These are phyloP conservation scores for Enteromius mattozi DNA, from an alignment of 2,797 vertebrate genomes.

Conservation along the genomic window DNA sequence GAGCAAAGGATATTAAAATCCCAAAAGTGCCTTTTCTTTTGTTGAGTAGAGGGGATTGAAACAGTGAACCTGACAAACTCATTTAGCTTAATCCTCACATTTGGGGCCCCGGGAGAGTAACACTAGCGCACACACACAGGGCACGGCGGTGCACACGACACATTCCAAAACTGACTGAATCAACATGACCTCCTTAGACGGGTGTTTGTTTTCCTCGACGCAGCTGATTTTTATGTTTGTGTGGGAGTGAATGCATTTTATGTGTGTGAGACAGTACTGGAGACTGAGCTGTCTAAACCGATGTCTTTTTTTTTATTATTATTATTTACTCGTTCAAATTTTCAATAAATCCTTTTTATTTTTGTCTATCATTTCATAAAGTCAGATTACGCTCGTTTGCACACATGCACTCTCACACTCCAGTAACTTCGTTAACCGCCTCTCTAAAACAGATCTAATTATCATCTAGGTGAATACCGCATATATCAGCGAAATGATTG, in stretches of 20 bases:
- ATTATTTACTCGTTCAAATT: background rate
- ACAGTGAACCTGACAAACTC: conserved; percentile 67
- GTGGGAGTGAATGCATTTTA: conserved; percentile 9
- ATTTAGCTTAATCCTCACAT: conserved; percentile 66
- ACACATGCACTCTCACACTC: conserved; percentile 14
- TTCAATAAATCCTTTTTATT: background rate
- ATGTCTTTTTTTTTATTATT: background rate
- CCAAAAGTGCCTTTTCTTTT: conserved; percentile 65
- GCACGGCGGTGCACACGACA: conserved; percentile 38
- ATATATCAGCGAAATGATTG: conserved; percentile 27
- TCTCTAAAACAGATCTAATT: conserved; percentile 20
- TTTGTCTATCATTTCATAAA: conserved; percentile 8
- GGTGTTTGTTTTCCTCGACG: conserved; percentile 45
- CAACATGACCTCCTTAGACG: conserved; percentile 53
- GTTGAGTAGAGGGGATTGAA: conserved; percentile 65
- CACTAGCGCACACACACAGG: conserved; percentile 38
- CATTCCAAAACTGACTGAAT: conserved; percentile 49
- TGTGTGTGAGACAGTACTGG: background rate
- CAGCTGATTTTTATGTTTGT: conserved; percentile 32
- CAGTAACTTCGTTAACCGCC: conserved; percentile 2
- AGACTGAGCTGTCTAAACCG: background rate
- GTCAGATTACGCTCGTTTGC: background rate
- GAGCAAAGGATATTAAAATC: conserved; percentile 62
- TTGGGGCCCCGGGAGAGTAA: conserved; percentile 52
- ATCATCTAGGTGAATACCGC: conserved; percentile 35